phyloP scores from a whole-genome alignment of 2,888 invertebrate species.

The Julus scanicus region DNA sequence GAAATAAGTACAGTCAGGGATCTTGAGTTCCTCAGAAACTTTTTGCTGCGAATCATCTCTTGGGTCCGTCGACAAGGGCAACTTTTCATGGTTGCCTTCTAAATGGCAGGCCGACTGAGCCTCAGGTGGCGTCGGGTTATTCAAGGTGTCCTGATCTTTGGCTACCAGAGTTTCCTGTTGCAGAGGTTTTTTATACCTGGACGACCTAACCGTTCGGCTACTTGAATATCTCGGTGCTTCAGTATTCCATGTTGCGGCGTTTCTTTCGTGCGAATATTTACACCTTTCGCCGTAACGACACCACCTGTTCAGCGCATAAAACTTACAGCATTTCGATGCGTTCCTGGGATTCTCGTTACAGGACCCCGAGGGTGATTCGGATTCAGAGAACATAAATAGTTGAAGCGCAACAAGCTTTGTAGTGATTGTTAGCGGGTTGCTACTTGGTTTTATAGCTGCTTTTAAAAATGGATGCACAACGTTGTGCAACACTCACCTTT shows the following conservation, averaged over 20 bases:
- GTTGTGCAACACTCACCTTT: neutral
- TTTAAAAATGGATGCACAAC: neutral
- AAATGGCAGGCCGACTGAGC: neutral
- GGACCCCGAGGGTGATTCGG: neutral
- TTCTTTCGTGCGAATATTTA: conserved; percentile 55
- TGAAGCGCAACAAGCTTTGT: neutral
- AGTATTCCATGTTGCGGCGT: neutral
- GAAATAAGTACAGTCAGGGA: neutral
- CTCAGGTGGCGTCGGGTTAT: neutral
- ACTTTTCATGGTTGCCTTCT: neutral
- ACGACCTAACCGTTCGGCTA: neutral
- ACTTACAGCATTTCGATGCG: conserved; percentile 40
- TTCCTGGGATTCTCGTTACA: neutral
- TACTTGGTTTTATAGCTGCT: neutral
- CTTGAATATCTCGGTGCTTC: neutral
- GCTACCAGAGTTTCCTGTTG: neutral
- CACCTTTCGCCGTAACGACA: conserved; percentile 58
- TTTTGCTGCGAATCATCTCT: neutral
- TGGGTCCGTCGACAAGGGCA: neutral
- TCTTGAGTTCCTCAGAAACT: neutral
- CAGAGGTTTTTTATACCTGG: neutral
- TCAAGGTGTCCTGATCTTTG: neutral
- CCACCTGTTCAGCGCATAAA: conserved; percentile 54
- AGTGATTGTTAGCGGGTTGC: neutral
- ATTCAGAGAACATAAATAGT: neutral